Evolutionary conservation across 1,140 invertebrate genomes (phyloP).

Genomic region (Lepidurus packardi): DNA sequence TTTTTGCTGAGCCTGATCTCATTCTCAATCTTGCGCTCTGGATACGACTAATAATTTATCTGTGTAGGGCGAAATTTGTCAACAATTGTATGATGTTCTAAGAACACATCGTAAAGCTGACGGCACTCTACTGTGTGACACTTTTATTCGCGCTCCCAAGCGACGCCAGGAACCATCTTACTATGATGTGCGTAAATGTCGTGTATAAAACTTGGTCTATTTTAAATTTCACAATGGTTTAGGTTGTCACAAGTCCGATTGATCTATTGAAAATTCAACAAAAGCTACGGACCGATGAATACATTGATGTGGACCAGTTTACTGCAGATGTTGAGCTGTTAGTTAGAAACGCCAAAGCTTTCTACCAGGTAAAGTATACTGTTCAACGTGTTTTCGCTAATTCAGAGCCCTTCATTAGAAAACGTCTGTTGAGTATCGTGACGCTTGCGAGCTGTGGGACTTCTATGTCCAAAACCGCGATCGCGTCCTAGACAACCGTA

Average conservation of each 20-base stretch:
- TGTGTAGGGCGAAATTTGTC: slow-evolving; percentile 62
- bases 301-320: slow-evolving; percentile 82
- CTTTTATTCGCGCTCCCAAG: slow-evolving; percentile 89
- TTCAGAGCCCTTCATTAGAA: not conserved
- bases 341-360: slow-evolving; percentile 84
- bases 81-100: slow-evolving; percentile 86
- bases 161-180: slow-evolving; percentile 81
- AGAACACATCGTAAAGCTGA: slow-evolving; percentile 87
- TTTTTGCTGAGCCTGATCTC: too few relatives aligned
- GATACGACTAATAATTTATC: not conserved
- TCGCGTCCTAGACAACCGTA: slow-evolving; percentile 48
- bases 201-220: slow-evolving; percentile 46
- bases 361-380: slow-evolving; percentile 65
- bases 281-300: slow-evolving; percentile 91
- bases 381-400: not conserved
- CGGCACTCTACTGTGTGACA: slow-evolving; percentile 81
- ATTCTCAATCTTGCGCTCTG: not conserved
- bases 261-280: slow-evolving; percentile 91
- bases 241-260: slow-evolving; percentile 75
- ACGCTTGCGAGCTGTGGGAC: slow-evolving; percentile 86
- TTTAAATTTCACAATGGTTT: slow-evolving; percentile 50
- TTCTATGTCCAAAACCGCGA: slow-evolving; percentile 59
- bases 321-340: slow-evolving; percentile 78
- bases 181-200: slow-evolving; percentile 56
- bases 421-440: slow-evolving; percentile 67